Evolutionary conservation across 2,888 invertebrate genomes (phyloP), one percentile per base, ranked within the genome.

Genomic region (Aphodius sticticus): DNA sequence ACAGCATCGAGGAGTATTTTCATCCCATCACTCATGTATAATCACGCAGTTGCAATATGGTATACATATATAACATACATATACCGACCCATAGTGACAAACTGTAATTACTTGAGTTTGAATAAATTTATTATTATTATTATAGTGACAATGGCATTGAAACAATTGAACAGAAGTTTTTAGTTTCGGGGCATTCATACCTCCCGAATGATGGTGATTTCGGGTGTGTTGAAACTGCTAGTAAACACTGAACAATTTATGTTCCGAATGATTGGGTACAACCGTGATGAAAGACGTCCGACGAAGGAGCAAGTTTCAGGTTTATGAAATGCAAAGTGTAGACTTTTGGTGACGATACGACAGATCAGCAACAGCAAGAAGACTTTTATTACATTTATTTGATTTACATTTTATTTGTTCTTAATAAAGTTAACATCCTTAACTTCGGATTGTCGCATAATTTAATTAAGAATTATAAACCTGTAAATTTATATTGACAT

Each of bases 201-300:
- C 76, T 76, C 16, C 38, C 76, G 37, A 76, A 76, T 76, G 76
- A 76, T 76, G 76, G 36, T 37, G 76, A 76, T 16, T 76, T 76
- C 38, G 76, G 76, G 53, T 9, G 14, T 35, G 38, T 69, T 37
- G 76, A 76, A 53, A 16, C 76, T 36, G 76, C 38, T 16, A 76
- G 53, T 38, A 76, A 76, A 53, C 16, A n/a, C 38, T 14, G 38
- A 15, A 76, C 14, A 16, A 76, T 76, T 15, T 76, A 37, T 69
- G 76, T 76, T 36, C 76, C 76, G 36, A 0, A 76, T 16, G 76
- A 76, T 53, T 69, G n/a, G 76, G 76, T 76, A 37, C n/a, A 38
- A 38, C n/a, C n/a, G 38, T 76, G 16, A 69, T 76, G 36, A 53
- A 76, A 15, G 37, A 76, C 6, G 76, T 36, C 35, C 26, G 38